A percentile compares a stretch with the other conserved stretches of the same genome.
Evolutionary conservation across 2,797 vertebrate genomes (phyloP).

Genomic region (Anolis apletophallus): DNA sequence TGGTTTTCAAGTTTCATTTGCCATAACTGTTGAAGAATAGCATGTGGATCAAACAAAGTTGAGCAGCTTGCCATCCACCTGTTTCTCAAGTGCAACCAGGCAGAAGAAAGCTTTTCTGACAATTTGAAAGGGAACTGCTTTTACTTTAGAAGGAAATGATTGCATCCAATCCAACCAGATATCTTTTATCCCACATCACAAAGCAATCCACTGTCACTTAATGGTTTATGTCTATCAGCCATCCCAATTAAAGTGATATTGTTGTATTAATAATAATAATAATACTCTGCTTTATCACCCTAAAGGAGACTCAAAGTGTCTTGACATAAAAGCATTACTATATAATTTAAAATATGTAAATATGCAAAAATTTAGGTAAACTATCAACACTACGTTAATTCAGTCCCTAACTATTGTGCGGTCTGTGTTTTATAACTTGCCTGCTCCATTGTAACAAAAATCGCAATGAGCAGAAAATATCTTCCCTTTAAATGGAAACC

Average conservation of each 20-base stretch:
- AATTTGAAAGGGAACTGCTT: slow-evolving; percentile 72
- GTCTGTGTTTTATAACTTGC: slow-evolving; percentile 9
- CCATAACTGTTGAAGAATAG: slow-evolving; percentile 54
- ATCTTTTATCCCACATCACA: slow-evolving; percentile 34
- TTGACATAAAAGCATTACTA: no score
- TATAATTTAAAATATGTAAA: no score
- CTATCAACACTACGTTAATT: slow-evolving; percentile 50
- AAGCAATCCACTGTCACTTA: slow-evolving; percentile 63
- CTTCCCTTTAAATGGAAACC: slow-evolving; percentile 12
- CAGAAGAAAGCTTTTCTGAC: slow-evolving; percentile 74
- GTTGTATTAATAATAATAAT: no score
- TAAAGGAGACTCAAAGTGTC: no score
- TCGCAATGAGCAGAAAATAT: not conserved
- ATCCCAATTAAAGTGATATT: slow-evolving; percentile 51
- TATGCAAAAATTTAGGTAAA: slow-evolving; percentile 54
- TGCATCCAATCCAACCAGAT: slow-evolving; percentile 41
- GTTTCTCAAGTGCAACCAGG: slow-evolving; percentile 68
- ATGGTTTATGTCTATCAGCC: slow-evolving; percentile 62
- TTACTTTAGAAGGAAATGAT: slow-evolving; percentile 71
- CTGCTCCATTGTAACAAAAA: slow-evolving; percentile 11
- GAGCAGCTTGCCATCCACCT: slow-evolving; percentile 65
- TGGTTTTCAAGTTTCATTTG: slow-evolving; percentile 67
- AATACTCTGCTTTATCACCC: no score
- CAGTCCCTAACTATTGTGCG: slow-evolving; percentile 44
- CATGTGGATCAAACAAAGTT: slow-evolving; percentile 57